Percentiles rank a stretch among this genome's conserved stretches.
Evolutionary conservation across 1,140 invertebrate species (phyloP).

Genomic region (Rhysida immarginata): DNA sequence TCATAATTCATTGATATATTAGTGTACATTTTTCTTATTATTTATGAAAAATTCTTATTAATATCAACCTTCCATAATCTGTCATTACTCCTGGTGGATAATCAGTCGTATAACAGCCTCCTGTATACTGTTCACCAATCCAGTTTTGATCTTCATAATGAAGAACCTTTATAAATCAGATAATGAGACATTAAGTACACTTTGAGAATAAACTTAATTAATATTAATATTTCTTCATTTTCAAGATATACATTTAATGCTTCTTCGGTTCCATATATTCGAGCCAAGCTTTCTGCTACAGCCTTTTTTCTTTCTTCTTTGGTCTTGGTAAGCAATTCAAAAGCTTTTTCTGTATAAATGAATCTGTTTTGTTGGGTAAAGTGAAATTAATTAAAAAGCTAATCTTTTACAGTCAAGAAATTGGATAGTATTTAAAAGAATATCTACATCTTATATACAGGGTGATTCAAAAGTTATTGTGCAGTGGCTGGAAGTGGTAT

Average conservation of each 20-base stretch:
- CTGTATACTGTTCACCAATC: slow-evolving; percentile 30
- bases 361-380: too few relatives aligned
- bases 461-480: too few relatives aligned
- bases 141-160: slow-evolving; percentile 32
- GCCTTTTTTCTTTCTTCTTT: slow-evolving; percentile 15
- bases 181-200: not conserved
- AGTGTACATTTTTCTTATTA: too few relatives aligned
- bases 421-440: too few relatives aligned
- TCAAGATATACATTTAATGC: slow-evolving; percentile 10
- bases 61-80: slow-evolving; percentile 26
- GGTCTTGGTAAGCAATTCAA: slow-evolving; percentile 8
- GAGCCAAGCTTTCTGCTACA: slow-evolving; percentile 14
- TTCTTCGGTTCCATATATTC: slow-evolving; percentile 15
- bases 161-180: slow-evolving; percentile 19
- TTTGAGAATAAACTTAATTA: too few relatives aligned
- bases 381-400: too few relatives aligned
- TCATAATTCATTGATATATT: too few relatives aligned
- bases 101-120: slow-evolving; percentile 29
- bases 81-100: slow-evolving; percentile 30
- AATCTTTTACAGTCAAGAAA: too few relatives aligned
- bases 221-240: not conserved
- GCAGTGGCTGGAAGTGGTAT: too few relatives aligned
- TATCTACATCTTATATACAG: too few relatives aligned
- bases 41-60: not conserved
- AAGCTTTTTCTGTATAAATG: slow-evolving; percentile 13